Base-by-base conservation (phyloP, 2,888 invertebrate genomes). In the Heliconius ismenius region DNA sequence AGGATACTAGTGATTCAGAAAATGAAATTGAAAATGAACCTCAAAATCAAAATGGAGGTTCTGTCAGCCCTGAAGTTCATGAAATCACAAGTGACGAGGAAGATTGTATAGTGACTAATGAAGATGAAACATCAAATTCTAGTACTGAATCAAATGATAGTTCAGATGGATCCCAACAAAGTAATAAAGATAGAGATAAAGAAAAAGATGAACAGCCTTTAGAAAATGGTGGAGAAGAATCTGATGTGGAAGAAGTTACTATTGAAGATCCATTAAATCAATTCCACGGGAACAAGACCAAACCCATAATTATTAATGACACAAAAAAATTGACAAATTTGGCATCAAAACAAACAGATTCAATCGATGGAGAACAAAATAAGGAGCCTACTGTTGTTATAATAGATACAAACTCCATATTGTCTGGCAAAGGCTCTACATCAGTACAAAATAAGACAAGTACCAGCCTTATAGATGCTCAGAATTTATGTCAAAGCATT, bases 381-480 rank as follows among this genome's bases (percentile, higher is more conserved):
- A 96, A 97, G 86, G 96, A 97, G 89, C 97, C 97, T 2, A 97
- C 97, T 11, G 94, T 98, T 83, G 97, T 97, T 74, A 97, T 97
- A 76, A 97, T 97, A 84, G 97, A 98, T 85, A 97, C 97, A n/a
- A 97, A 97, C 92, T 96, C 97, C 24, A 94, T 94, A 82, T 86
- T 94, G 78, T 90, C 93, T 62, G 92, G 91, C 0, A 92, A 92
- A 83, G 85, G 86, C 64, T 80, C 86, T 54, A 81, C 86, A 32
- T 83, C 89, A 65, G 74, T 82, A 43, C 83, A 83, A 77, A 83
- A 81, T 77, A 91, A 91, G 83, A 80, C 84, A 73, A 81, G 85
- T 69, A 79, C 86, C 36, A 85, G 89, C 24, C 86, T 85, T 82
- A 77, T 90, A 68, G 90, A 91, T 82, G 92, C 92, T 54, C 91